Base-by-base conservation (phyloP, 2,888 invertebrate genomes). In the Trichopoda pennipes region DNA sequence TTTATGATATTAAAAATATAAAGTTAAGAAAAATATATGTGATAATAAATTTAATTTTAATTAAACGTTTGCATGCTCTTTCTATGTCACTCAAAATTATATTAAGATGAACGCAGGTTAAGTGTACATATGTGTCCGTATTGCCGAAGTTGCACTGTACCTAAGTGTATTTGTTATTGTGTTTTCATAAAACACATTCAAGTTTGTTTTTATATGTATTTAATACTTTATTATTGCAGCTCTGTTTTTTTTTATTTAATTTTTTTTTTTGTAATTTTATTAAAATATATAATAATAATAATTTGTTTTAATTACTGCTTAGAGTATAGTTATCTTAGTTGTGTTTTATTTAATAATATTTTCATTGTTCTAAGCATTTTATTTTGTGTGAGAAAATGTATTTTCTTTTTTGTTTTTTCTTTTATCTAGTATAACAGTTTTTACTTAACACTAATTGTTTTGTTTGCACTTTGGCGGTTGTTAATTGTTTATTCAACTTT, bases 401-500 rank as follows among this genome's bases (percentile, higher is more conserved):
- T n/a, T n/a, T n/a, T n/a, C n/a, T n/a, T n/a, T n/a, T n/a, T n/a
- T n/a, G n/a, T n/a, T n/a, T n/a, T n/a, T n/a, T 55, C 8, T 49
- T 61, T 58, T 53, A 53, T 78, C 14, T 69, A 61, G 35, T 70
- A 51, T 44, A 49, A 70, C 49, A 44, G 17, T 4, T 69, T 47
- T 35, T 61, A 63, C 49, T 63, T 32, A 58, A 17, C 21, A 42
- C 51, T 63, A 17, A 23, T 16, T 49, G 61, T 79, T 4, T 69
- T 60, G 53, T 81, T 81, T 81, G 76, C 80, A 81, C 76, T 81
- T 55, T 56, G 72, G 72, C 66, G 66, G 32, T 78, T 76, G n/a
- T 23, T 56, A 38, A 38, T 60, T 38, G 28, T 55, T 73, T 17
- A 4, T 51, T 16, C 8, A 17, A 17, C 28, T 42, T 32, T 53